Evolutionary conservation across 2,888 invertebrate genomes (phyloP).

Genomic region (Rhyacophila evoluta): DNA sequence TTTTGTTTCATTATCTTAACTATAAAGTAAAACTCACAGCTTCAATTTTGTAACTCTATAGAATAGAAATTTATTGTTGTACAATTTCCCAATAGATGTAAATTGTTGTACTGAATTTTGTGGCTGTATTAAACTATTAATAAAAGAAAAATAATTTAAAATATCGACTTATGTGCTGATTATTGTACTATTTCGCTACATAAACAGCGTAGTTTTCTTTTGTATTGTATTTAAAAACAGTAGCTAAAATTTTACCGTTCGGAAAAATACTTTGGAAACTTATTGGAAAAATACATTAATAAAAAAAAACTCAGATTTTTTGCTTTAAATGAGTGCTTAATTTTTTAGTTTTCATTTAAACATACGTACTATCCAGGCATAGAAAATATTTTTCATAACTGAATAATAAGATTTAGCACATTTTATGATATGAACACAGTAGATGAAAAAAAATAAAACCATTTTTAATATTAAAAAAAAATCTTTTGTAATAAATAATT

Average conservation of each 20-base stretch:
- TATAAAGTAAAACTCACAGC: too few species aligned
- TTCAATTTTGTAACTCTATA: background rate
- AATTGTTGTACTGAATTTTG: constrained; percentile 53
- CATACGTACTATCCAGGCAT: constrained; percentile 19
- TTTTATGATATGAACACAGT: constrained; percentile 34
- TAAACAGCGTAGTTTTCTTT: constrained; percentile 41
- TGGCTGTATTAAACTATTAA: constrained; percentile 52
- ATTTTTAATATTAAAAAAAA: too few species aligned
- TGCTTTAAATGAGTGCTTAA: too few species aligned
- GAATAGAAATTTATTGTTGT: constrained; percentile 31
- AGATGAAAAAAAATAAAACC: background rate
- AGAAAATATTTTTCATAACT: constrained; percentile 45
- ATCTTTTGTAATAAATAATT: too few species aligned
- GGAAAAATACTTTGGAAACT: background rate
- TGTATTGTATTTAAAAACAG: constrained; percentile 30
- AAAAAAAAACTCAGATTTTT: constrained; percentile 25
- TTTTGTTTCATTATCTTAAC: too few species aligned
- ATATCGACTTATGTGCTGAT: constrained; percentile 29
- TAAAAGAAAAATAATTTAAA: constrained; percentile 29
- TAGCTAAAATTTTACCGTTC: constrained; percentile 34
- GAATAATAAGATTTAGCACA: constrained; percentile 37
- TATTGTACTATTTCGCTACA: constrained; percentile 38
- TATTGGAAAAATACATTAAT: constrained; percentile 17
- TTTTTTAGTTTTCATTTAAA: background rate
- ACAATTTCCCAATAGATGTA: constrained; percentile 51